Evolutionary conservation across 2,113 vertebrate species (phyloP).

Genomic region (Catagonus wagneri): DNA sequence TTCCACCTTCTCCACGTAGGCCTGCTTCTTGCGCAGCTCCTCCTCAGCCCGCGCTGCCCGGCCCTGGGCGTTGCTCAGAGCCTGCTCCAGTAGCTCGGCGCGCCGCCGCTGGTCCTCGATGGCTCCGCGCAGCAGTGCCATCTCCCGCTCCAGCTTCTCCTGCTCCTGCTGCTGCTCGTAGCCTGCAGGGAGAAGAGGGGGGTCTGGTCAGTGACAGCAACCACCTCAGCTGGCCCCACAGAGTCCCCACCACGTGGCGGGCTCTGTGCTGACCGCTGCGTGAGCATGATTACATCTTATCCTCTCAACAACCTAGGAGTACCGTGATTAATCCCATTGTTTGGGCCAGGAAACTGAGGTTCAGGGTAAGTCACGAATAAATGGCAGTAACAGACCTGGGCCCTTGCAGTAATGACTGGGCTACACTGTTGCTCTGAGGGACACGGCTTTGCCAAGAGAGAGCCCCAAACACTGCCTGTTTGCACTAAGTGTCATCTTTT

Average conservation of each 20-base stretch:
- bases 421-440: neutral
- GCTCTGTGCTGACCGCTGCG: neutral
- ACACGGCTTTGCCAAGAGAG: neutral
- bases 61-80: conserved; percentile 91
- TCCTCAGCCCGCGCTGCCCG: conserved; percentile 94
- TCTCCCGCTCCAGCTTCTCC: conserved; percentile 93
- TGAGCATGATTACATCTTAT: neutral
- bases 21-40: conserved; percentile 94
- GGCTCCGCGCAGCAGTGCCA: conserved; percentile 89
- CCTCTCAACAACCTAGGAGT: neutral
- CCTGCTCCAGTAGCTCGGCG: conserved; percentile 94
- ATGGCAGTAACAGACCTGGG: neutral
- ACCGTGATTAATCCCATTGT: neutral
- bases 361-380: neutral
- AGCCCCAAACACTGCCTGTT: neutral
- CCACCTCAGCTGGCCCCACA: neutral
- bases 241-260: accelerated
- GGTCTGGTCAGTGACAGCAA: accelerated
- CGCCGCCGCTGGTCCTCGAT: conserved; percentile 94
- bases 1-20: conserved; percentile 98
- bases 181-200: conserved; percentile 82
- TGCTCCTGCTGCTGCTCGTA: conserved; percentile 95
- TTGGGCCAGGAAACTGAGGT: neutral
- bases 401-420: neutral
- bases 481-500: neutral